phyloP scores from a whole-genome alignment of 2,113 vertebrate genomes.

The Gopherus evgoodei region DNA sequence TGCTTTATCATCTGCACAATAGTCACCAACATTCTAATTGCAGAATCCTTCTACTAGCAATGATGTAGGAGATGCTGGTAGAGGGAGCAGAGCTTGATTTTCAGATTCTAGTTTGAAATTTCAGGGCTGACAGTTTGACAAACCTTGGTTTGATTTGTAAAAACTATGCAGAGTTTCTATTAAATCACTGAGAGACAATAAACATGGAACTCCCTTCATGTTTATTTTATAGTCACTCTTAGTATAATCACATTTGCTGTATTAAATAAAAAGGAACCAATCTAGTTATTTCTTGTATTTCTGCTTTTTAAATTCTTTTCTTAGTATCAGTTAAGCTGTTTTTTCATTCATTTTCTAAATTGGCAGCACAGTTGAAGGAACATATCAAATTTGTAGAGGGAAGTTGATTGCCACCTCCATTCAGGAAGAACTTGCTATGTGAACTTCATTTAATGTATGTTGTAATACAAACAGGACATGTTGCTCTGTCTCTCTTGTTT shows the following conservation, averaged over 20 bases:
- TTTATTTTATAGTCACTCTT: not conserved
- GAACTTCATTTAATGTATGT: too few relatives aligned
- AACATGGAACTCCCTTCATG: not conserved
- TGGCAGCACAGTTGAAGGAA: too few relatives aligned
- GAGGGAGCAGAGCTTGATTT: not conserved
- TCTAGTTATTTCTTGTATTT: too few relatives aligned
- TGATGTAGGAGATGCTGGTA: not conserved
- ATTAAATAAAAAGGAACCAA: too few relatives aligned
- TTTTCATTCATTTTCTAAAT: too few relatives aligned
- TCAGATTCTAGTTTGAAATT: not conserved
- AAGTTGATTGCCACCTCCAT: too few relatives aligned
- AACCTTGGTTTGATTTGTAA: not conserved
- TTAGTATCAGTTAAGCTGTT: too few relatives aligned
- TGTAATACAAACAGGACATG: too few relatives aligned
- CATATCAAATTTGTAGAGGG: too few relatives aligned
- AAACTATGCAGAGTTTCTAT: not conserved
- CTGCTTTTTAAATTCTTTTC: too few relatives aligned
- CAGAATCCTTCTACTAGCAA: not conserved
- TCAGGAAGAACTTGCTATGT: too few relatives aligned
- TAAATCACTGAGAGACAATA: not conserved
- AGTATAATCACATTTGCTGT: not conserved
- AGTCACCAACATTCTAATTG: not conserved
- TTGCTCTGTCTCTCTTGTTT: too few relatives aligned
- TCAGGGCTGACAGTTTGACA: not conserved
- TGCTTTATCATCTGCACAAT: not conserved